A percentile compares a stretch with the other conserved stretches of the same genome.
These are phyloP conservation scores for Mechanitis mazaeus DNA, from an alignment of 2,888 invertebrate genomes.

Conservation along the genomic window DNA sequence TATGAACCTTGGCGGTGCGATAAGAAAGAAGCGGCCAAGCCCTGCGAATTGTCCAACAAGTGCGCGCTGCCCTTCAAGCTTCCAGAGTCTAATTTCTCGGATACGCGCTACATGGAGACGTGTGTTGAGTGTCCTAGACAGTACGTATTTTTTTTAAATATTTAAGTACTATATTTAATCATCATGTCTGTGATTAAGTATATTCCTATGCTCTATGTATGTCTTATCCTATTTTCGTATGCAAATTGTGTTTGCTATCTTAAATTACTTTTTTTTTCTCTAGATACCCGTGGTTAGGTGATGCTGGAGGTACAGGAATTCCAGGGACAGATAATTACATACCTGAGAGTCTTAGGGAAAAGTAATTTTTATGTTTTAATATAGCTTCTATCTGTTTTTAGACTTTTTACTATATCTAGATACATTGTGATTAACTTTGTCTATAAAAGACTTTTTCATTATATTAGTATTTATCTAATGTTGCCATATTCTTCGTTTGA, in stretches of 20 bases:
- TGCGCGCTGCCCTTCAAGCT: slow-evolving; percentile 89
- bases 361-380: slow-evolving; percentile 39
- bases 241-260: no score
- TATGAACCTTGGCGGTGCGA: slow-evolving; percentile 91
- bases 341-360: slow-evolving; percentile 79
- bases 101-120: slow-evolving; percentile 91
- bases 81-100: slow-evolving; percentile 84
- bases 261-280: no score
- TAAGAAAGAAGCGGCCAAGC: slow-evolving; percentile 83
- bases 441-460: background rate
- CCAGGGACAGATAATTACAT: slow-evolving; percentile 88
- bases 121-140: slow-evolving; percentile 90
- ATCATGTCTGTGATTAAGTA: no score
- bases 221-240: no score
- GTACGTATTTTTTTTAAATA: slow-evolving; percentile 46
- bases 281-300: slow-evolving; percentile 91
- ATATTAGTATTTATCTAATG: background rate
- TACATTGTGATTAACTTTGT: slow-evolving; percentile 8
- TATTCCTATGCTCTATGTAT: no score
- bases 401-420: slow-evolving; percentile 14
- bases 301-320: slow-evolving; percentile 88
- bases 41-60: slow-evolving; percentile 88
- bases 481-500: background rate
- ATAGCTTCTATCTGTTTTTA: slow-evolving; percentile 22
- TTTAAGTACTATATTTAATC: no score